A percentile compares a stretch with the other conserved stretches of the same genome.
These are phyloP conservation scores for Speoplatyrhinus poulsoni DNA, from an alignment of 2,113 vertebrate species.

Conservation along the genomic window DNA sequence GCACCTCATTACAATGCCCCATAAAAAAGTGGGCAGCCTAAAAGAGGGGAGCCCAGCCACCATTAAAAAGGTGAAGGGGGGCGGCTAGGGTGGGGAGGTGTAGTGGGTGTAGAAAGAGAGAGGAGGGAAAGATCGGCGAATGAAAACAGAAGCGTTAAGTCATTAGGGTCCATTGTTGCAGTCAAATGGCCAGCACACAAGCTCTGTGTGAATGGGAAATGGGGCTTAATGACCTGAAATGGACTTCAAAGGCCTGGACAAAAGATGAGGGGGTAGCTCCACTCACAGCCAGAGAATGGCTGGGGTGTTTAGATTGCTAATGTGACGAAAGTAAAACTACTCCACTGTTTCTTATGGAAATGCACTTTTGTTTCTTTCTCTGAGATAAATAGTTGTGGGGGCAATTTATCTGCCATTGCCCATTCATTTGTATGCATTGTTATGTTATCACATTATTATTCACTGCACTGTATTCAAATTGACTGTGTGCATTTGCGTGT, in stretches of 20 bases:
- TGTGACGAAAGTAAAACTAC: constrained; percentile 71
- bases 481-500: constrained; percentile 6
- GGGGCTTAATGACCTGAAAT: constrained; percentile 80
- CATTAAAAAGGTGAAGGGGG: constrained; percentile 70
- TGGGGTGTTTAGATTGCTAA: constrained; percentile 72
- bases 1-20: constrained; percentile 83
- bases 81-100: constrained; percentile 9
- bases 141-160: constrained; percentile 82
- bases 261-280: constrained; percentile 74
- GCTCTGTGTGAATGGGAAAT: constrained; percentile 78
- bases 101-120: constrained; percentile 29
- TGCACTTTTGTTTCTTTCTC: constrained; percentile 28
- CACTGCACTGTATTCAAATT: constrained; percentile 29
- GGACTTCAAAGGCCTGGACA: constrained; percentile 76
- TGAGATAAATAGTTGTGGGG: constrained; percentile 41
- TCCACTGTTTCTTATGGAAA: constrained; percentile 56
- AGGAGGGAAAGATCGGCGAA: constrained; percentile 67
- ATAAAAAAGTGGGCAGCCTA: constrained; percentile 77
- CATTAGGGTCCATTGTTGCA: constrained; percentile 78
- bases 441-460: constrained; percentile 42
- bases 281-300: constrained; percentile 74
- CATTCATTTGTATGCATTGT: constrained; percentile 50
- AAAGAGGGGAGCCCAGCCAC: constrained; percentile 62
- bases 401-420: constrained; percentile 45
- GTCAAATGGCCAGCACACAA: constrained; percentile 76